Base-by-base conservation (phyloP, 2,113 vertebrate species). In the Lagopus muta region DNA sequence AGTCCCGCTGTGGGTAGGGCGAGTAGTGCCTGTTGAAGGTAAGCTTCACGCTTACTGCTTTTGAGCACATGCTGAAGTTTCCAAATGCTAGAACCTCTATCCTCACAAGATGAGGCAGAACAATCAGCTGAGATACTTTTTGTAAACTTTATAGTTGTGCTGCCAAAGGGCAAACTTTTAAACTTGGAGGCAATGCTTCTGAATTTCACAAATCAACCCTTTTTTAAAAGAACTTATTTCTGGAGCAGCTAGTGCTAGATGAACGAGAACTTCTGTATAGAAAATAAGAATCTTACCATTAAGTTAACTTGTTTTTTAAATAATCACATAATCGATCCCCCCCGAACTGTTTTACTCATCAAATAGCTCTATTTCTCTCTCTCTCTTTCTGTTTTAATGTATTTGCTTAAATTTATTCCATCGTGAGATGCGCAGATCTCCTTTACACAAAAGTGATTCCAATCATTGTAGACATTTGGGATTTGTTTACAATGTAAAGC, bases 401-500 rank as follows among this genome's bases (percentile, higher is more conserved):
- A 95, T 93, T 96, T 73, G 24, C 96, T 93, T 85, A 74, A 88
- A 93, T 82, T 79, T 94, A 90, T 96, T 97, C 88, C 90, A 52
- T 95, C 92, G 70, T 48, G 89, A 95, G 96, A 92, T 94, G 79
- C 82, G 32, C 65, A 60, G 91, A 52, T 92, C 67, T 96, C 81
- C 87, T 98, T 79, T 82, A 90, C 82, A 95, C 67, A 91, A 95
- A 95, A 91, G 58, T 83, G 92, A 94, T 91, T 94, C 57, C 57
- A 70, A 91, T 96, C 95, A 93, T 95, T 97, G 96, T 96, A 96
- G 91, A 95, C 95, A 91, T 95, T 94, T 94, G 93, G 92, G 86
- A 91, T 94, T 96, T 97, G 97, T 97, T 97, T 96, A 94, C 93
- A 88, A 95, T 97, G 90, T 93, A 91, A 94, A 96, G 97, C 95